Evolutionary conservation across 2,797 vertebrate genomes (phyloP), one percentile per base, ranked within the genome.

Genomic region (Lophotriccus pileatus): DNA sequence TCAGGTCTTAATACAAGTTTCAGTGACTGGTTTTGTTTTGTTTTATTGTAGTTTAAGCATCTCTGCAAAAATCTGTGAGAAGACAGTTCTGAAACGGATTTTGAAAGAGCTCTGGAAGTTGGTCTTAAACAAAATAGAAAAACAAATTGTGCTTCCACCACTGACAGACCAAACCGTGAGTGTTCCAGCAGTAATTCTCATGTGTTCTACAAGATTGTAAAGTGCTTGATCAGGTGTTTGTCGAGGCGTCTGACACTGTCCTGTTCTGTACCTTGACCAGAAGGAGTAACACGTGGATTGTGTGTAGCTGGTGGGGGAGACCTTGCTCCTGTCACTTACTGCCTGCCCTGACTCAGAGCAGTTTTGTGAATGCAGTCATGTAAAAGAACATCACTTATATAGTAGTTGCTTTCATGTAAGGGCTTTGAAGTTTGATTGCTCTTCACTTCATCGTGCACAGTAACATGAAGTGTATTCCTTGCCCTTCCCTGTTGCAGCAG

Each of bases 1-100:
- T 46, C 63, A 84, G 85, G 50, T 14, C 27, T 77, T 79, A 55
- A 37, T 67, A 37, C 32, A 66, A 28, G 15, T 69, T 46, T 90
- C 89, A 17, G 32, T 95, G 68, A n/a, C 75, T 32, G 47, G 7
- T 76, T n/a, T 87, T 94, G 41, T 32, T 92, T 83, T 74, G 15
- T 84, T 95, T 96, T 92, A 16, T 97, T 98, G 56, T 98, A 99
- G 99, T 92, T 98, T 99, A 97, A 99, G 99, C 72, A 96, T 99
- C 74, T 99, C 99, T 73, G 99, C 99, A 41, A 99, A 99, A 98
- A 99, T 99, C 95, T 99, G 99, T 94, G 99, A 99, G 98, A 99
- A 99, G 97, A 99, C 99, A 1, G 99, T 99, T 44, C 97, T 99
- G 91, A 99, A 99, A 94, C 98, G 99, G 58, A 98, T 99, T 92